phyloP scores from a whole-genome alignment of 2,888 invertebrate genomes.

The Hartigia nigra region DNA sequence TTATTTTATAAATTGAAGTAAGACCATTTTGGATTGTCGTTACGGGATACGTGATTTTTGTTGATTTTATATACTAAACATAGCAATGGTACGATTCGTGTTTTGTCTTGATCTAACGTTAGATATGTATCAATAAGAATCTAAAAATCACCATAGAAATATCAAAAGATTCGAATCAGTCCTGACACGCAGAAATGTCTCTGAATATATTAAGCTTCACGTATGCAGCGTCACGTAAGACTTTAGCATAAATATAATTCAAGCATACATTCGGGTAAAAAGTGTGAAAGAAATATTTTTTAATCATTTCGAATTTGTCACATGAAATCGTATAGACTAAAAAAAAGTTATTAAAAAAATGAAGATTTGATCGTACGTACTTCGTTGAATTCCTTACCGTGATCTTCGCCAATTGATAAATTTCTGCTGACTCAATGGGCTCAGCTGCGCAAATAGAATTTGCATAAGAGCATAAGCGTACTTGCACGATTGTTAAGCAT shows the following conservation, averaged over 20 bases:
- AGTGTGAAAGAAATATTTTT: neutral
- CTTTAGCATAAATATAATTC: neutral
- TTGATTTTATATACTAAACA: neutral
- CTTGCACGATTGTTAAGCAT: neutral
- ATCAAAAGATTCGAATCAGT: constrained; percentile 37
- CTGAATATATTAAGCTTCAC: constrained; percentile 46
- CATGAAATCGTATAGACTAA: neutral
- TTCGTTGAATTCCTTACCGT: neutral
- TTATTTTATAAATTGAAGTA: neutral
- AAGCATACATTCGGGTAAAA: neutral
- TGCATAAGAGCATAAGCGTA: constrained; percentile 1
- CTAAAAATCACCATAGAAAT: constrained; percentile 16
- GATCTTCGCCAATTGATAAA: neutral
- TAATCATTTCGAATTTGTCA: neutral
- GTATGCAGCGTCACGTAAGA: constrained; percentile 51
- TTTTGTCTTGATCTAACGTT: constrained; percentile 1
- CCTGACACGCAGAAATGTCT: constrained; percentile 44
- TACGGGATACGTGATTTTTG: neutral
- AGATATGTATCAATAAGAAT: neutral
- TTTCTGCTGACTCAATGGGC: neutral
- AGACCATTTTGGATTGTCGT: no score
- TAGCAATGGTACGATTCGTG: neutral
- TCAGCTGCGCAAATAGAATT: constrained; percentile 7
- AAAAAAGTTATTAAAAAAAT: neutral
- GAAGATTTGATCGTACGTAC: neutral